Conservation (phyloP, 2,888 invertebrate species). For the Xestia xanthographa region DNA sequence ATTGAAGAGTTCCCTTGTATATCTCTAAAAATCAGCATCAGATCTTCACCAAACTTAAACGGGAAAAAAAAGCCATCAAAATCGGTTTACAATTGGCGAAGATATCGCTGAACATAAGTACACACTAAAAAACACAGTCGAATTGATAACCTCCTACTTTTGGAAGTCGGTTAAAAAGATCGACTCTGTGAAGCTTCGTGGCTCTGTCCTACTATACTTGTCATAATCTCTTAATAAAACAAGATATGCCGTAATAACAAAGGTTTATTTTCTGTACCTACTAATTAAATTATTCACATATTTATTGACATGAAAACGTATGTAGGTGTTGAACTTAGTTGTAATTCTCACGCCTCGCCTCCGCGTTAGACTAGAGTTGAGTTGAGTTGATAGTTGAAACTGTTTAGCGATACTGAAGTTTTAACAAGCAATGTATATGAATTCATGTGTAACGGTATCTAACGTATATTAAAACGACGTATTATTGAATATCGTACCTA, state of each 20-base stretch:
- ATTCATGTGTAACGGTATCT: slow-evolving; percentile 3
- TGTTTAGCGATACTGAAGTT: slow-evolving; percentile 35
- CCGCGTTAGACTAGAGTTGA: background rate
- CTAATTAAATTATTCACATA: slow-evolving; percentile 10
- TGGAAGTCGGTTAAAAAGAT: too few relatives aligned
- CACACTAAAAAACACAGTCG: too few relatives aligned
- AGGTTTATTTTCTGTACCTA: background rate
- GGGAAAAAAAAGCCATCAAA: too few relatives aligned
- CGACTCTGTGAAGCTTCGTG: background rate
- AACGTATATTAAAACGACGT: background rate
- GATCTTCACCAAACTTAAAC: too few relatives aligned
- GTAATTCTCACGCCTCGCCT: slow-evolving; percentile 27
- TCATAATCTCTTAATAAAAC: slow-evolving; percentile 1
- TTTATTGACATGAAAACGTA: slow-evolving; percentile 12
- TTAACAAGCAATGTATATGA: slow-evolving; percentile 39
- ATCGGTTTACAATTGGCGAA: too few relatives aligned
- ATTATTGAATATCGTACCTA: background rate
- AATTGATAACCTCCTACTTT: too few relatives aligned
- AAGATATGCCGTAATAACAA: background rate
- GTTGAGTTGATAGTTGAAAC: slow-evolving; percentile 30
- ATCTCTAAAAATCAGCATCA: too few relatives aligned
- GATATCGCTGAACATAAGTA: too few relatives aligned
- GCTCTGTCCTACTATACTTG: background rate
- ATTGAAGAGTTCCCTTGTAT: too few relatives aligned
- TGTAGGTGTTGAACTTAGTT: slow-evolving; percentile 37